Base-by-base conservation (phyloP, 2,888 invertebrate genomes). In the Limnephilus auricula region DNA sequence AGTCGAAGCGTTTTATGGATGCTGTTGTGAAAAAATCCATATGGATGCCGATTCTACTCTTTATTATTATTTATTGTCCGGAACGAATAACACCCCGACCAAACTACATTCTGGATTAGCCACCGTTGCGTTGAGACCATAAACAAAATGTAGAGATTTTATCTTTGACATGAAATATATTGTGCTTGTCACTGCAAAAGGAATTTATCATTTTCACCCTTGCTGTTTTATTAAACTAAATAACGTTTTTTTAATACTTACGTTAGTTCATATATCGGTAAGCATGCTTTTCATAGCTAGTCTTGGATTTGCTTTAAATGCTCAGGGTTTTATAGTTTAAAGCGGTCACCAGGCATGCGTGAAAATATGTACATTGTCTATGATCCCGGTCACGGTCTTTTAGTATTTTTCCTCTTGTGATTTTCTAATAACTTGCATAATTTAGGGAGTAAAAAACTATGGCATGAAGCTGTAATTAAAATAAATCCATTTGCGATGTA, bases 1-100 rank as follows among this genome's bases (percentile, higher is more conserved):
- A 78, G 30, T 86, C 91, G 86, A 37, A 50, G 78, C 45, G 83
- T 40, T 89, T 45, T 85, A 87, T 34, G 25, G 87, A 65, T 86
- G 83, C 83, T 87, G 37, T 34, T 79, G 40, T 79, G 82, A 82
- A 89, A 89, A 79, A 31, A 40, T 45, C 45, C 80, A 65, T 65
- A n/a, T 25, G 65, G 65, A 25, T 65, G 65, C 25, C 65, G 65
- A 65, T 65, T 65, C 65, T 25, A 9, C n/a, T 65, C 25, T 15
- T 15, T 15, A 15, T 45, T 45, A 15, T 45, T 45, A 13, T 13
- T 10, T 37, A 37, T 37, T 65, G 1, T 65, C 25, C 25, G 25
- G 25, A 6, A 18, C 18, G 50, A 65, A 65, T 25, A 18, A 18
- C 4, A 65, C 6, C 65, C 65, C 9, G 2, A 65, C 18, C 25